Evolutionary conservation across 2,888 invertebrate genomes (phyloP), one percentile per base, ranked within the genome.

Genomic region (Arge pagana): DNA sequence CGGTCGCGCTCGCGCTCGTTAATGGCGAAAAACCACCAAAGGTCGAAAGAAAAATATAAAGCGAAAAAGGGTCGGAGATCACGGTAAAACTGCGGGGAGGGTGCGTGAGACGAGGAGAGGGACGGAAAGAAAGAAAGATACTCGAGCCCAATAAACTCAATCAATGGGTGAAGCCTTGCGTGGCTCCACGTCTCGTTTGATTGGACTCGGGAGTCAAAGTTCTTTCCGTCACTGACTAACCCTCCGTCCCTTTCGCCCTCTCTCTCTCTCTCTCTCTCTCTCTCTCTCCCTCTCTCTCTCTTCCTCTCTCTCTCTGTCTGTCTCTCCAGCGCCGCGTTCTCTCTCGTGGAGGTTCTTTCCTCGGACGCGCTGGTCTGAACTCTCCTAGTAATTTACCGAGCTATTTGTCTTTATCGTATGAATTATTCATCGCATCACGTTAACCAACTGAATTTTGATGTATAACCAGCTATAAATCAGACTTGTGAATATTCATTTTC

Each of bases 401-500:
- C 42, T 51, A 51, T 51, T 51, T 51, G 50, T 51, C 43, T 51
- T 45, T 51, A 51, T 51, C 43, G 50, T 43, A 51, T 51, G 50
- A 51, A 51, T 51, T 41, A 51, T 51, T 42, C 35, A 51, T 51
- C 16, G 50, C 41, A 41, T 51, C 43, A 35, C 16, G 35, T 21
- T 51, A 51, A 43, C 50, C 43, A 51, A 51, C 50, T 35, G 50
- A 51, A 51, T 51, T 45, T 43, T 18, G n/a, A 15, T 33, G 21
- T 51, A 51, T 51, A 45, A 43, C 50, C 40, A 16, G 21, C 43
- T 11, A 45, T 51, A 51, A 51, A 51, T 51, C 50, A 45, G 24
- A 35, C 18, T 35, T 15, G 42, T 28, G 43, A 51, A 51, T 42
- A 43, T 42, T 31, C 36, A 43, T 45, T 51, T 43, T 24, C 42